Base-by-base conservation (phyloP, 35 echinoderm and acorn worm species). In the Lytechinus pictus region DNA sequence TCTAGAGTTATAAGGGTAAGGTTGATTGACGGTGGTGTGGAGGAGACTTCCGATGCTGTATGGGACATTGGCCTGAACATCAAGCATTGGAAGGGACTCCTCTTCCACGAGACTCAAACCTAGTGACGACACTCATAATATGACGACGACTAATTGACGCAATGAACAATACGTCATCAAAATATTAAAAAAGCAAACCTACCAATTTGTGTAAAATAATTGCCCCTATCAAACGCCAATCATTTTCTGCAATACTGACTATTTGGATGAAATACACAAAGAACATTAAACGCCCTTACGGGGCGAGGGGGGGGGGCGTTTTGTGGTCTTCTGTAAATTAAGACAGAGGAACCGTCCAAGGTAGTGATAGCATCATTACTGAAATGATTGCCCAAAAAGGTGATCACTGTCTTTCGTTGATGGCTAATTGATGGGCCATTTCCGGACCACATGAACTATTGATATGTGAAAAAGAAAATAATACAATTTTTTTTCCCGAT, bases 171-270 rank as follows among this genome's bases (percentile, higher is more conserved):
- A 90, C n/a, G n/a, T 14, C 28, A 27, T 54, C 11, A 54, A 29
- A 90, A 90, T 9, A 54, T 14, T 44, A 90, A 54, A 8, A 90
- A 90, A 54, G 29, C 28, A 24, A 93, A 57, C 54, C 92, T 55
- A 12, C 92, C 92, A 93, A 93, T 93, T 93, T 93, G 92, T 93
- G 92, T 57, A 93, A 93, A 55, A 55, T 93, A 93, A 93, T 93
- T 93, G 92, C 54, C 28, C 11, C 92, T 57, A 55, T 93, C 53
- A 55, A 57, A 93, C 55, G 92, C 92, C 92, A 93, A 93, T 93
- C 92, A 93, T 24, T 79, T 28, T 24, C 66, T 79, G 16, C 66
- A 79, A 7, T 79, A 7, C 8, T 44, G 33, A 79, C 66, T 7
- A 24, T 6, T 79, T 6, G 14, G 19, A 19, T 79, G 8, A 19